Evolutionary conservation across 2,113 vertebrate species (phyloP).

Genomic region (Castor canadensis): DNA sequence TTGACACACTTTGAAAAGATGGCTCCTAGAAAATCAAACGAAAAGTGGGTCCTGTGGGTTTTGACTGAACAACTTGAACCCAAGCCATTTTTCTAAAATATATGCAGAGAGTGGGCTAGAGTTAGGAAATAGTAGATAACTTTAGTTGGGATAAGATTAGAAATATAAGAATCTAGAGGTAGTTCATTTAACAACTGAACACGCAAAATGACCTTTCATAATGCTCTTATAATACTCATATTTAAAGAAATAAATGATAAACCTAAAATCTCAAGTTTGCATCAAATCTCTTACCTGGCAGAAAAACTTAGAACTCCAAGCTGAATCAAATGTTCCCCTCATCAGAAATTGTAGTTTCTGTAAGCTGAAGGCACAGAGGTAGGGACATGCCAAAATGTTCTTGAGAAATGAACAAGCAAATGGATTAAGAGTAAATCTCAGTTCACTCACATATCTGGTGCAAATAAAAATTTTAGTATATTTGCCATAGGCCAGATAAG

Average conservation of each 20-base stretch:
- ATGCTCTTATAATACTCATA: not conserved
- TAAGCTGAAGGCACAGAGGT: constrained; percentile 25
- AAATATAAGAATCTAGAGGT: constrained; percentile 22
- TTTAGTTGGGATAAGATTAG: constrained; percentile 35
- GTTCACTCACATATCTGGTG: not conserved
- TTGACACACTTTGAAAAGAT: not conserved
- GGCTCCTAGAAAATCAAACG: not conserved
- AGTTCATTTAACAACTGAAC: not conserved
- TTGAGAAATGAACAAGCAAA: constrained; percentile 50
- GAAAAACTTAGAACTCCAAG: not conserved
- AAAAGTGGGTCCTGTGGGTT: not conserved
- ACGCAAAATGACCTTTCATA: constrained; percentile 12
- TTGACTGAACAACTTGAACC: not conserved
- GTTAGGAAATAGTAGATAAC: not conserved
- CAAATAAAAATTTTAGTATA: not conserved
- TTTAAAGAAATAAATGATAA: constrained; percentile 37
- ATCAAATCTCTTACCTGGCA: constrained; percentile 28
- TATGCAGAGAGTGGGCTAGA: not conserved
- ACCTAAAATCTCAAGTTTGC: constrained; percentile 27
- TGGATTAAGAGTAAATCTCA: constrained; percentile 16
- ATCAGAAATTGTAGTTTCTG: constrained; percentile 13
- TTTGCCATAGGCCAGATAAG: not conserved
- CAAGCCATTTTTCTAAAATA: not conserved
- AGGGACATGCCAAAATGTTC: constrained; percentile 11
- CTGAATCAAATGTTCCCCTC: constrained; percentile 7